phyloP scores from a whole-genome alignment of 1,140 invertebrate genomes.

The Brachionus rubens region DNA sequence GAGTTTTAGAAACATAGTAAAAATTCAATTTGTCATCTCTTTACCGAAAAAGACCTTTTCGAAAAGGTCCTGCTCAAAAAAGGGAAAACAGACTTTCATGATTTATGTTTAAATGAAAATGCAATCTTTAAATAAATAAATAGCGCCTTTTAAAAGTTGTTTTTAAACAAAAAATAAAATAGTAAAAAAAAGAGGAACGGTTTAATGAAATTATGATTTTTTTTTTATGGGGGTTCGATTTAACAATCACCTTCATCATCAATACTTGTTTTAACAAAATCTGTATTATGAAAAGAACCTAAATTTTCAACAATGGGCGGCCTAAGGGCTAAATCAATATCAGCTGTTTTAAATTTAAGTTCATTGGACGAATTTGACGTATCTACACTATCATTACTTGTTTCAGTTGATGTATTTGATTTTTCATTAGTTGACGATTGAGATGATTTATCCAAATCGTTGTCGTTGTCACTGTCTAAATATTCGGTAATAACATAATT shows the following conservation, averaged over 20 bases:
- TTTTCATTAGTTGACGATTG: background rate
- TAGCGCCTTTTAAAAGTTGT: too few relatives aligned
- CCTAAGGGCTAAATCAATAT: background rate
- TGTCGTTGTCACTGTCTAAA: background rate
- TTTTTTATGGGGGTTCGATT: background rate
- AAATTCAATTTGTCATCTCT: too few relatives aligned
- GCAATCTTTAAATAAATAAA: too few relatives aligned
- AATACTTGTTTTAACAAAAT: slow-evolving; percentile 23
- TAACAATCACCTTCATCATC: slow-evolving; percentile 1
- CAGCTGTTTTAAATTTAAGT: slow-evolving; percentile 17
- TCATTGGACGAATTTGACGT: slow-evolving; percentile 5
- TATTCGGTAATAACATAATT: slow-evolving; percentile 22
- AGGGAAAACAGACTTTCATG: too few relatives aligned
- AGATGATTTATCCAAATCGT: background rate
- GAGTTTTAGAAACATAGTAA: too few relatives aligned
- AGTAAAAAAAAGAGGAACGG: background rate
- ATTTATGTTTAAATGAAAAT: too few relatives aligned
- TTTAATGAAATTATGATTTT: background rate
- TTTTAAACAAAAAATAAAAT: background rate
- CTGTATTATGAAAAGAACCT: background rate
- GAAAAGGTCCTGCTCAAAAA: too few relatives aligned
- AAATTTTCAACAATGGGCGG: background rate
- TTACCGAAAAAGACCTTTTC: too few relatives aligned
- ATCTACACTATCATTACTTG: background rate
- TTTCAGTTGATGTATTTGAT: slow-evolving; percentile 1